A percentile compares a stretch with the other conserved stretches of the same genome.
Conservation (phyloP, 2,797 vertebrate species). For the Uromys caudimaculatus region DNA sequence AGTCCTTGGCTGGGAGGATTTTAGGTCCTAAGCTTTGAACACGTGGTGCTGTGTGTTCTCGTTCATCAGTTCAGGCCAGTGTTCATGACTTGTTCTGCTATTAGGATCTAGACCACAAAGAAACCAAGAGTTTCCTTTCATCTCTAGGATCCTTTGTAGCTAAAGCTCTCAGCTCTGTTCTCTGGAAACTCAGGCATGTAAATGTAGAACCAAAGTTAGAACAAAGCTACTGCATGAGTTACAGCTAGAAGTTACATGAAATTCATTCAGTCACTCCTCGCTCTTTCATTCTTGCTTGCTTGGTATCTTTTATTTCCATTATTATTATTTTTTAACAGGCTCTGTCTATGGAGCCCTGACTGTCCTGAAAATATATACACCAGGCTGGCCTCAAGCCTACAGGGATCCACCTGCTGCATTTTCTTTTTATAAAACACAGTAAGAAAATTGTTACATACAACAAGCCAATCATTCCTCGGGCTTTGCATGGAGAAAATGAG, state of each 20-base stretch:
- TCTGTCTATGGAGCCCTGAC: background rate
- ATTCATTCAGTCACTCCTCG: background rate
- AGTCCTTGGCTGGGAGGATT: background rate
- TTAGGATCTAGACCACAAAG: background rate
- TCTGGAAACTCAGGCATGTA: background rate
- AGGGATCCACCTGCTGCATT: background rate
- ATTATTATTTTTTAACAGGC: background rate
- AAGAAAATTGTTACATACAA: background rate
- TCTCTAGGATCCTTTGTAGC: background rate
- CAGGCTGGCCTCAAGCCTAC: background rate
- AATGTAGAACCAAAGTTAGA: background rate
- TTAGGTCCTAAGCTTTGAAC: background rate
- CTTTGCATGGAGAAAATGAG: conserved; percentile 23
- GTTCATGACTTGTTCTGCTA: background rate
- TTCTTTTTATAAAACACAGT: conserved; percentile 5
- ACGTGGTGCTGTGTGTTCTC: background rate
- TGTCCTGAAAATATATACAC: background rate
- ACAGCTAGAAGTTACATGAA: background rate
- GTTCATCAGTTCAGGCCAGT: background rate
- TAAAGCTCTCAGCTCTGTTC: background rate
- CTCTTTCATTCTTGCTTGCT: background rate
- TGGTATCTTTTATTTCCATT: background rate
- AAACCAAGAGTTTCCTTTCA: background rate
- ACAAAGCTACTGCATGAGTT: background rate
- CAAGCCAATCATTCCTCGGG: background rate